Conservation (phyloP, 37 sponge, comb jelly and placozoan species). For the Cladorhizidae sp. region DNA sequence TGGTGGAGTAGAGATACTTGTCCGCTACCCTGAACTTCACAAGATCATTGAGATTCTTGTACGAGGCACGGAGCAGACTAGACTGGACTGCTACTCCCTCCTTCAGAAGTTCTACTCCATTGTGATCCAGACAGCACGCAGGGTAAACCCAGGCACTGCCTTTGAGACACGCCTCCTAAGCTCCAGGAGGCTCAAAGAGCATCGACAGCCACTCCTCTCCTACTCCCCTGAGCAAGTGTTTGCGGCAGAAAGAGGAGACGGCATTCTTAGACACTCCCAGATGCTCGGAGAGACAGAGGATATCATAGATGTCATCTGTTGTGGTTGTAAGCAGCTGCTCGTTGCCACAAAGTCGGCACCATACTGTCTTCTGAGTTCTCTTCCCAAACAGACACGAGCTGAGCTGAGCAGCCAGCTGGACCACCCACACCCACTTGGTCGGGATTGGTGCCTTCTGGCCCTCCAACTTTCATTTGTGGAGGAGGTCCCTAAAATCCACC, state of each 20-base stretch:
- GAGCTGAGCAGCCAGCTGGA: slow-evolving; percentile 76
- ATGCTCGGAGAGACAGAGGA: slow-evolving; percentile 35
- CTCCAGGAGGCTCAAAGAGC: slow-evolving; percentile 38
- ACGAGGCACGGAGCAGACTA: slow-evolving; percentile 59
- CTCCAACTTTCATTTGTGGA: slow-evolving; percentile 75
- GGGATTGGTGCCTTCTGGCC: slow-evolving; percentile 88
- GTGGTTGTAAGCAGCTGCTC: slow-evolving; percentile 75
- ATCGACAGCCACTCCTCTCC: slow-evolving; percentile 24
- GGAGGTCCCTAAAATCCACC: slow-evolving; percentile 66
- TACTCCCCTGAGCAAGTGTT: slow-evolving; percentile 80
- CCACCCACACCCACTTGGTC: slow-evolving; percentile 78
- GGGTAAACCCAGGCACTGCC: slow-evolving; percentile 66
- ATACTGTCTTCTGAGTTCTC: slow-evolving; percentile 26
- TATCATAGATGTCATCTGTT: slow-evolving; percentile 76
- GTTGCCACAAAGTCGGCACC: slow-evolving; percentile 75
- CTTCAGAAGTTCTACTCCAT: slow-evolving; percentile 77
- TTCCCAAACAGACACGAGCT: slow-evolving; percentile 48
- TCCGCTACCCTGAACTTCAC: slow-evolving; percentile 33
- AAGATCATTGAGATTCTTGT: slow-evolving; percentile 69
- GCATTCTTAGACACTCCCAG: slow-evolving; percentile 14
- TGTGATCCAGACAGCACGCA: slow-evolving; percentile 22
- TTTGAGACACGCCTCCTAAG: slow-evolving; percentile 61
- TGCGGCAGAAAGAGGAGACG: slow-evolving; percentile 59
- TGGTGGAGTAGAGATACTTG: slow-evolving; percentile 77
- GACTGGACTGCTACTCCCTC: slow-evolving; percentile 70